Percentiles rank a stretch among this genome's conserved stretches.
Conservation (phyloP, 2,888 invertebrate species). For the Agonopterix arenella region DNA sequence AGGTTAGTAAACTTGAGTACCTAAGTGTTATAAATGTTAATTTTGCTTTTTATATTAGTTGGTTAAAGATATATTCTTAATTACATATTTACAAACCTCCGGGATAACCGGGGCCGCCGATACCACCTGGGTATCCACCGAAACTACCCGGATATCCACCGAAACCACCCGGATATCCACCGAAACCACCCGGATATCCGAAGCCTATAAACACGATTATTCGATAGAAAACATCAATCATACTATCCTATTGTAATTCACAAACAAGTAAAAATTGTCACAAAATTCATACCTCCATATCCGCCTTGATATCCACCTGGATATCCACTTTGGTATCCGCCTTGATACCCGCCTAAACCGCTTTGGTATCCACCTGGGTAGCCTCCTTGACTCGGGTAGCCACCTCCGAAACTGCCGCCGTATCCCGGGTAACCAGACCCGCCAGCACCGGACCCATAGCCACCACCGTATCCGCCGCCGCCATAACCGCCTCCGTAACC, state of each 20-base stretch:
- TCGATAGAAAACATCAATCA: too few relatives aligned
- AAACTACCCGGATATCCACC: slow-evolving; percentile 13
- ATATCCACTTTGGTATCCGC: slow-evolving; percentile 14
- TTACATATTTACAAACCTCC: slow-evolving; percentile 19
- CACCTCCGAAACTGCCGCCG: slow-evolving; percentile 15
- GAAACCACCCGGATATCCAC: slow-evolving; percentile 17
- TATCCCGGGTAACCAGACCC: slow-evolving; percentile 1
- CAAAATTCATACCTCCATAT: slow-evolving; percentile 15
- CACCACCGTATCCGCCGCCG: slow-evolving; percentile 19
- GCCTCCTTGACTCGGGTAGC: slow-evolving; percentile 24
- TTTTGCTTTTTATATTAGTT: background rate
- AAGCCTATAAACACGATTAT: background rate
- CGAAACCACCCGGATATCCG: slow-evolving; percentile 7
- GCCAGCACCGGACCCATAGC: slow-evolving; percentile 10
- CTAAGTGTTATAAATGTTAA: background rate
- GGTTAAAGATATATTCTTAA: background rate
- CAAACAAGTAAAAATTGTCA: too few relatives aligned
- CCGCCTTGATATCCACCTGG: slow-evolving; percentile 13
- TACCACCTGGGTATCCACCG: slow-evolving; percentile 17
- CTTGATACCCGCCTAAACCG: slow-evolving; percentile 10
- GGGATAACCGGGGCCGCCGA: slow-evolving; percentile 10
- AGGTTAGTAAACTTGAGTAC: background rate
- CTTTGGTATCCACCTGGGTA: slow-evolving; percentile 17
- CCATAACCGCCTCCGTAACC: slow-evolving; percentile 19
- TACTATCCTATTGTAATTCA: too few relatives aligned